Conservation (phyloP, 2,797 vertebrate species). For the Toxotes lorentzi region DNA sequence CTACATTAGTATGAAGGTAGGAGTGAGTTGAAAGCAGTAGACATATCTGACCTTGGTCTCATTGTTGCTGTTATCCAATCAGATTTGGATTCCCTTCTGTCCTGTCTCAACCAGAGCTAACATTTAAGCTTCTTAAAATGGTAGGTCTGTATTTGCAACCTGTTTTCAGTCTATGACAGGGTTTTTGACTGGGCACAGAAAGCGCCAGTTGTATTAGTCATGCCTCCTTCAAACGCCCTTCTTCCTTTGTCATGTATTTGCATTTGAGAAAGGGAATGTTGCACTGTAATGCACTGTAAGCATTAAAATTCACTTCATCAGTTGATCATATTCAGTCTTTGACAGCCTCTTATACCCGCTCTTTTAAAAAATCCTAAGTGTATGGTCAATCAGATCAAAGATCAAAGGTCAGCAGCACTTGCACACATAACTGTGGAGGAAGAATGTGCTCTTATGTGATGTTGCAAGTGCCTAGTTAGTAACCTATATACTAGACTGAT, state of each 20-base stretch:
- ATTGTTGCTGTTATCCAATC: not conserved
- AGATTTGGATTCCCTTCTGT: not conserved
- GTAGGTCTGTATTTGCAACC: slow-evolving; percentile 22
- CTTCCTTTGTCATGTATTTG: slow-evolving; percentile 1
- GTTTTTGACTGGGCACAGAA: slow-evolving; percentile 9
- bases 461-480: slow-evolving; percentile 15
- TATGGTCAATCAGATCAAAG: not conserved
- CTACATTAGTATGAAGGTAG: not conserved
- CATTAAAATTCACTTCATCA: not conserved
- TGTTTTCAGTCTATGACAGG: not conserved
- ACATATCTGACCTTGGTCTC: not conserved
- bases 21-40: not conserved
- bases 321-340: not conserved
- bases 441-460: not conserved
- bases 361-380: slow-evolving; percentile 5
- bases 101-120: slow-evolving; percentile 12
- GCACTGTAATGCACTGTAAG: not conserved
- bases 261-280: slow-evolving; percentile 10
- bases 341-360: not conserved
- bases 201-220: slow-evolving; percentile 9
- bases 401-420: slow-evolving; percentile 31
- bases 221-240: not conserved
- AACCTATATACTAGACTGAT: not conserved
- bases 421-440: not conserved
- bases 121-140: slow-evolving; percentile 14